Evolutionary conservation across 2,888 invertebrate genomes (phyloP), one percentile per base, ranked within the genome.

Genomic region (Rapana venosa): DNA sequence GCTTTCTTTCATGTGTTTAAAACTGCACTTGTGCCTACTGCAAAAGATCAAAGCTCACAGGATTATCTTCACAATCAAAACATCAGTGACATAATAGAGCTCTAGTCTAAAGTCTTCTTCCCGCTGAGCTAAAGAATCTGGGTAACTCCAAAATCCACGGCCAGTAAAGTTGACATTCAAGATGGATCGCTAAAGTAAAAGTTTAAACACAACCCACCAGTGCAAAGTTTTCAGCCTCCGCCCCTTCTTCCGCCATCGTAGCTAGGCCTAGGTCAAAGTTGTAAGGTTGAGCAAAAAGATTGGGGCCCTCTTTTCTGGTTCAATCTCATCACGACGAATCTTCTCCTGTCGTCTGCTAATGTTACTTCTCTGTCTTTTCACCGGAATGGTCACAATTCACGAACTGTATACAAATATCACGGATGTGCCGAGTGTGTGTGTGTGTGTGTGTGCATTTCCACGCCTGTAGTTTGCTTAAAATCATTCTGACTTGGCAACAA

Each of bases 241-340:
- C 85, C 89, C 84, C 85, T 35, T 35, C n/a, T 20, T 85, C 89
- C 89, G 89, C 89, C 89, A 89, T 89, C 15, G n/a, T 56, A 13
- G 66, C 56, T n/a, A n/a, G n/a, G n/a, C 22, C 2, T 70, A 58
- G 89, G 89, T 77, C 74, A 85, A 74, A 89, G 85, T 89, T 70
- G 74, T 26, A 66, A 30, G 77, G 70, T 70, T 32, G 81, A 35
- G 26, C 6, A 11, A 11, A n/a, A 13, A 61, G 35, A 32, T 8
- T 32, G 61, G 32, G 15, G 20, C 32, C 77, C 32, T 8, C 47
- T 47, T 47, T 47, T 47, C 32, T 32, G 77, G 17, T 79, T 79
- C 77, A 79, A 32, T 79, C 32, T 79, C 77, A 79, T 79, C 32
- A 79, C 77, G 35, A 35, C 35, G 77, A 26, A 2, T 32, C 4